These are phyloP conservation scores for Triplophysa siluroides DNA, from an alignment of 2,113 vertebrate genomes.

Conservation along the genomic window DNA sequence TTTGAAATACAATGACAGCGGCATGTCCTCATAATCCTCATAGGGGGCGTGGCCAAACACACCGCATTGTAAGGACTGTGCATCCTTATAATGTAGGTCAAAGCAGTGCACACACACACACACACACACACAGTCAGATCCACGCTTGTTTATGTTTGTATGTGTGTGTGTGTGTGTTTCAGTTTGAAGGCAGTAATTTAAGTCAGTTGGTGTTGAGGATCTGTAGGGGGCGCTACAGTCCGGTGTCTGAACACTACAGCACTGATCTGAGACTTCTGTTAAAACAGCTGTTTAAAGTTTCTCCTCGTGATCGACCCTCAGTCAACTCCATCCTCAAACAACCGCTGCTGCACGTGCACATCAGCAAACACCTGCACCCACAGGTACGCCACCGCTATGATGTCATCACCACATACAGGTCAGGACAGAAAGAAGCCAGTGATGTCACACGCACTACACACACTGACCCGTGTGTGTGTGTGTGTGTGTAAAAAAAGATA, in stretches of 20 bases:
- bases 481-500: no score
- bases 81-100: no score
- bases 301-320: slow-evolving; percentile 83
- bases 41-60: no score
- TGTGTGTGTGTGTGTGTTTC: slow-evolving; percentile 6
- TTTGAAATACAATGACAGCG: no score
- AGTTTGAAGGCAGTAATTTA: slow-evolving; percentile 85
- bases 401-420: background rate
- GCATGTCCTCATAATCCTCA: no score
- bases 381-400: slow-evolving; percentile 30
- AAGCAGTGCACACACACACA: background rate
- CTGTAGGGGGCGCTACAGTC: slow-evolving; percentile 80
- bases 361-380: slow-evolving; percentile 63
- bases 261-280: slow-evolving; percentile 77
- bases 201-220: slow-evolving; percentile 86
- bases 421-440: no score
- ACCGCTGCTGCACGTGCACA: slow-evolving; percentile 77
- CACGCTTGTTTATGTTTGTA: background rate
- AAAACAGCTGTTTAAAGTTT: slow-evolving; percentile 84
- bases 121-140: background rate
- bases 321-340: slow-evolving; percentile 80
- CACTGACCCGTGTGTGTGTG: background rate
- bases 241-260: slow-evolving; percentile 78
- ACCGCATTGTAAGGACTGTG: no score
- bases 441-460: background rate